phyloP scores from a whole-genome alignment of 2,888 invertebrate genomes.

The Drosophila formosana region DNA sequence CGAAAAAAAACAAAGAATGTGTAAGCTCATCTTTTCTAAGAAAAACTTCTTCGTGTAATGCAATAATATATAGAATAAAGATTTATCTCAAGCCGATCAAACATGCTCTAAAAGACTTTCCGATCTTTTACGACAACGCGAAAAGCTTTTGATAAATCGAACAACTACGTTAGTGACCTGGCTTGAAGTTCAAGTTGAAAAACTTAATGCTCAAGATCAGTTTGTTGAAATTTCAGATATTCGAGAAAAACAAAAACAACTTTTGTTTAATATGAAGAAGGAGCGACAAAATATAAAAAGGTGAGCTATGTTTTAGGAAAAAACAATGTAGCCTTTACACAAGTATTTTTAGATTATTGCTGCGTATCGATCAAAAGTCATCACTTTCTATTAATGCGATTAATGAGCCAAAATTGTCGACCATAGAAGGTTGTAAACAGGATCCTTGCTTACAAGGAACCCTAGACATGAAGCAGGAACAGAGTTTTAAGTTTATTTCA shows the following conservation, averaged over 20 bases:
- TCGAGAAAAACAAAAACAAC: neutral
- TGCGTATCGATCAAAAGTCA: neutral
- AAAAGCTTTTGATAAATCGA: constrained; percentile 10
- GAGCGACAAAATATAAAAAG: constrained; percentile 12
- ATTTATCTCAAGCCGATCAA: neutral
- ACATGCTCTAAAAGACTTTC: neutral
- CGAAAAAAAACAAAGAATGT: neutral
- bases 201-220: neutral
- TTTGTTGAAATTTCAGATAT: neutral
- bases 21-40: neutral
- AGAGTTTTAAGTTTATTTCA: neutral
- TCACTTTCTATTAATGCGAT: neutral
- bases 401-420: neutral
- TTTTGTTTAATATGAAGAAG: constrained; percentile 9
- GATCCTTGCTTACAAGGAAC: neutral
- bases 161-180: neutral
- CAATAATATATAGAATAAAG: neutral
- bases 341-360: constrained; percentile 1
- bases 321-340: neutral
- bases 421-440: neutral
- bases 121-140: constrained; percentile 8
- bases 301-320: neutral
- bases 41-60: neutral
- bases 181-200: constrained; percentile 11
- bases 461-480: neutral